Percentiles rank a stretch among this genome's conserved stretches.
Evolutionary conservation across 2,888 invertebrate genomes (phyloP).

Genomic region (Cetonia aurata): DNA sequence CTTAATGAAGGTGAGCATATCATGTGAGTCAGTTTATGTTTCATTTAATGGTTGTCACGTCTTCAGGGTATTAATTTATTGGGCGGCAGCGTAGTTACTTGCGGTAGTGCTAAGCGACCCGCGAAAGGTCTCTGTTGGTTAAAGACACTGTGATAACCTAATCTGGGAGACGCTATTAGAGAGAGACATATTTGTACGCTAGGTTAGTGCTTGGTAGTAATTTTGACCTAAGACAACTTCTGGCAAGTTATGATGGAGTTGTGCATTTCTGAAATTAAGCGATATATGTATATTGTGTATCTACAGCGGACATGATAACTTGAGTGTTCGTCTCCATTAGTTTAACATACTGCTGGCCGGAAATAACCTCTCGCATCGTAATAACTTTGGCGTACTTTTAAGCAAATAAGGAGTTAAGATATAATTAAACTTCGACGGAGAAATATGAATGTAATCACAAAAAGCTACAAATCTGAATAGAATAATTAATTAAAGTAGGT

Average conservation of each 20-base stretch:
- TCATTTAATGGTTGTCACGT: conserved; percentile 31
- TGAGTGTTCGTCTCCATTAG: no score
- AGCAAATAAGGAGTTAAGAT: no score
- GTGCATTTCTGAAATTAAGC: not conserved
- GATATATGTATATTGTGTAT: no score
- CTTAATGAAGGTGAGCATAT: conserved; percentile 25
- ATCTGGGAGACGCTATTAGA: conserved; percentile 9
- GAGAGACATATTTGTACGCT: no score
- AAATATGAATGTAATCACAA: no score
- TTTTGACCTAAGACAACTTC: conserved; percentile 29
- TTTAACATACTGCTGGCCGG: no score
- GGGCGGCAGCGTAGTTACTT: conserved; percentile 25
- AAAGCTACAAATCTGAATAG: no score
- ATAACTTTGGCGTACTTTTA: no score
- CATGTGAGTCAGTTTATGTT: conserved; percentile 13
- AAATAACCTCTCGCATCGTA: no score
- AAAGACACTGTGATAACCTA: conserved; percentile 33
- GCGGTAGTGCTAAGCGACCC: conserved; percentile 11
- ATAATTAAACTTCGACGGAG: no score
- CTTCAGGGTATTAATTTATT: conserved; percentile 25
- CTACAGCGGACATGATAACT: no score
- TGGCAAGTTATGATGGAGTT: conserved; percentile 13
- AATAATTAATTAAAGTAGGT: no score
- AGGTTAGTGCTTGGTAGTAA: not conserved
- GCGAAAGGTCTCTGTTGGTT: conserved; percentile 4